Evolutionary conservation across 2,113 vertebrate genomes (phyloP).

Genomic region (Dermatemys mawii): DNA sequence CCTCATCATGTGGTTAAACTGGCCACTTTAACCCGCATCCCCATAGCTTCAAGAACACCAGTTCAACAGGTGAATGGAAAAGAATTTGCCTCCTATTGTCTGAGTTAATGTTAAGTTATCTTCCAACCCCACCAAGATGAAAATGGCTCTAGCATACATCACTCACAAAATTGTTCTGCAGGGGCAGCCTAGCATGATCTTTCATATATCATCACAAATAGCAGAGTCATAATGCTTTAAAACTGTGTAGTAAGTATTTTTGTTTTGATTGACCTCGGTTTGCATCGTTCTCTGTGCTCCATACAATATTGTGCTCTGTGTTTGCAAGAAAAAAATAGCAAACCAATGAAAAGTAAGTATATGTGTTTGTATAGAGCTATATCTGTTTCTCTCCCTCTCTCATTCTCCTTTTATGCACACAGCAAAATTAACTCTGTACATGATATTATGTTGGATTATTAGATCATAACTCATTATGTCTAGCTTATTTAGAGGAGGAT

Average conservation of each 20-base stretch:
- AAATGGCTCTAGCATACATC: not conserved
- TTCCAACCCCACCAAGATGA: not conserved
- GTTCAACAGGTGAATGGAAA: not conserved
- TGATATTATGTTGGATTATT: not conserved
- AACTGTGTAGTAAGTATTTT: not conserved
- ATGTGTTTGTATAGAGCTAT: not conserved
- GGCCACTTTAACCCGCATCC: not conserved
- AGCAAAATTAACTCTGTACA: not conserved
- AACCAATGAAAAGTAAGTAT: not conserved
- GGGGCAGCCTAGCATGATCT: not conserved
- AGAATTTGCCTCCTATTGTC: not conserved
- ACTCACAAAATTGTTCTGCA: not conserved
- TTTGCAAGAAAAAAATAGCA: conserved; percentile 28
- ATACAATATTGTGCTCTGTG: not conserved
- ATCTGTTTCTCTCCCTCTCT: not conserved
- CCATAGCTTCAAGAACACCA: not conserved
- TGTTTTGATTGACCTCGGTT: conserved; percentile 1
- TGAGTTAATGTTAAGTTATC: not conserved
- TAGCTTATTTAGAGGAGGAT: not conserved
- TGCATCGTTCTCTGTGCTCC: conserved; percentile 35
- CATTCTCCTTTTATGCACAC: not conserved
- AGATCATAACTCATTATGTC: accelerated
- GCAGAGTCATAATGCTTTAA: conserved; percentile 2
- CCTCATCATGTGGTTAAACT: not conserved
- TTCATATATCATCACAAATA: conserved; percentile 3